Conservation (phyloP, 2,113 vertebrate species). For the Daphoenositta chrysoptera region DNA sequence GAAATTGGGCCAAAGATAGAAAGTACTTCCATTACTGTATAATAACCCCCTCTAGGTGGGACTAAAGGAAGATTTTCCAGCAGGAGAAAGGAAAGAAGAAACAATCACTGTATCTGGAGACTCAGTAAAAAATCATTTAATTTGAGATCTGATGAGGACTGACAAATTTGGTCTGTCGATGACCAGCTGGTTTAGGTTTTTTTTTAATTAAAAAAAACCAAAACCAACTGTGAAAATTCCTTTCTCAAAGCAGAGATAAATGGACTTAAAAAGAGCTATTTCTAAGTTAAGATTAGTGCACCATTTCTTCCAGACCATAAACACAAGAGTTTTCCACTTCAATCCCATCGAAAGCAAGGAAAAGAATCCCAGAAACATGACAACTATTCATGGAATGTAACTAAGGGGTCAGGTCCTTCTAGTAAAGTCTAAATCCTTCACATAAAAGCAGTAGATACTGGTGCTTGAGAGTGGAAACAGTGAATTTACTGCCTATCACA, state of each 20-base stretch:
- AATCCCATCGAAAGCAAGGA: not conserved
- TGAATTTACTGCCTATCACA: not conserved
- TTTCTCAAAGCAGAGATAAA: not conserved
- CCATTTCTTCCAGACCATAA: not conserved
- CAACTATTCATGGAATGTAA: not conserved
- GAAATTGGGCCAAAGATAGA: not conserved
- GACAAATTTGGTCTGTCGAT: not conserved
- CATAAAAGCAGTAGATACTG: not conserved
- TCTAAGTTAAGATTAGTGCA: not conserved
- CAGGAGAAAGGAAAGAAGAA: not conserved
- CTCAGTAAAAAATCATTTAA: not conserved
- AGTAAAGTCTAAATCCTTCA: not conserved
- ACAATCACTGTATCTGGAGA: not conserved
- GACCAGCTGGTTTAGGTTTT: not conserved
- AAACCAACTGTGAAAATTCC: not conserved
- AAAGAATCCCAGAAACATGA: not conserved
- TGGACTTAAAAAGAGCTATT: not conserved
- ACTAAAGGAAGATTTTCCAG: not conserved
- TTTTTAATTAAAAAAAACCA: too few relatives aligned
- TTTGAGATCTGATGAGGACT: not conserved
- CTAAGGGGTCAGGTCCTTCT: not conserved
- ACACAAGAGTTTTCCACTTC: not conserved
- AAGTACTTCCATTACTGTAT: not conserved
- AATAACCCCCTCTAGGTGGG: not conserved
- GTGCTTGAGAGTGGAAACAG: not conserved